These are phyloP conservation scores for Hydropsyche betteni DNA, from an alignment of 2,888 invertebrate genomes.

Conservation along the genomic window DNA sequence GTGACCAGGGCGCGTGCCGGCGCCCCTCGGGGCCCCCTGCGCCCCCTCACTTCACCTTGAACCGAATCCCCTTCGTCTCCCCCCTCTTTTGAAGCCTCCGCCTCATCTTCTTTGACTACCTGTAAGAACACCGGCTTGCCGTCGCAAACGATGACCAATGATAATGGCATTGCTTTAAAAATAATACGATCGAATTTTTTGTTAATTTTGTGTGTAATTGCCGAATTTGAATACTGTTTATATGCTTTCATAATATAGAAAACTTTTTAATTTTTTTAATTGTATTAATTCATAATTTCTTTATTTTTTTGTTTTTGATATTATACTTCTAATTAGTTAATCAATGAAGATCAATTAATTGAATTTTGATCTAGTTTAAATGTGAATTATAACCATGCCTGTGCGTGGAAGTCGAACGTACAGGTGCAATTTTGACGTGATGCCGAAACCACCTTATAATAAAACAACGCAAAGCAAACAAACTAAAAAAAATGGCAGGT, in stretches of 20 bases:
- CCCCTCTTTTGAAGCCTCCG: slow-evolving; percentile 29
- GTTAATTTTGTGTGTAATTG: too few relatives aligned
- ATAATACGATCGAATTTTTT: background rate
- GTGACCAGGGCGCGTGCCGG: slow-evolving; percentile 49
- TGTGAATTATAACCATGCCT: slow-evolving; percentile 39
- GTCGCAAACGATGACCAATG: slow-evolving; percentile 26
- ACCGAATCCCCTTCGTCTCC: slow-evolving; percentile 35
- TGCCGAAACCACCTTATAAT: slow-evolving; percentile 52
- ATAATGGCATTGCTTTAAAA: slow-evolving; percentile 23
- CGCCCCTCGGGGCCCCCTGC: slow-evolving; percentile 35
- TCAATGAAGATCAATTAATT: too few relatives aligned
- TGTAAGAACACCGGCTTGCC: slow-evolving; percentile 53
- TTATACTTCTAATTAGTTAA: too few relatives aligned
- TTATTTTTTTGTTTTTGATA: too few relatives aligned
- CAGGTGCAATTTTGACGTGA: slow-evolving; percentile 52
- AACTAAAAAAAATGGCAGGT: slow-evolving; percentile 43
- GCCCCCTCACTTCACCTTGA: slow-evolving; percentile 13
- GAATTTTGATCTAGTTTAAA: background rate
- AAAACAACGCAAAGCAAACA: slow-evolving; percentile 51
- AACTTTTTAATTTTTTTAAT: too few relatives aligned
- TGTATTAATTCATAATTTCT: too few relatives aligned
- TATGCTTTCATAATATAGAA: too few relatives aligned
- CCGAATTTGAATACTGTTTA: too few relatives aligned
- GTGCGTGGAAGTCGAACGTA: slow-evolving; percentile 44
- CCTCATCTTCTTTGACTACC: slow-evolving; percentile 49